These are phyloP conservation scores for Palythoa caribaeorum DNA, from an alignment of 92 coral and sea anemone genomes.

Conservation along the genomic window DNA sequence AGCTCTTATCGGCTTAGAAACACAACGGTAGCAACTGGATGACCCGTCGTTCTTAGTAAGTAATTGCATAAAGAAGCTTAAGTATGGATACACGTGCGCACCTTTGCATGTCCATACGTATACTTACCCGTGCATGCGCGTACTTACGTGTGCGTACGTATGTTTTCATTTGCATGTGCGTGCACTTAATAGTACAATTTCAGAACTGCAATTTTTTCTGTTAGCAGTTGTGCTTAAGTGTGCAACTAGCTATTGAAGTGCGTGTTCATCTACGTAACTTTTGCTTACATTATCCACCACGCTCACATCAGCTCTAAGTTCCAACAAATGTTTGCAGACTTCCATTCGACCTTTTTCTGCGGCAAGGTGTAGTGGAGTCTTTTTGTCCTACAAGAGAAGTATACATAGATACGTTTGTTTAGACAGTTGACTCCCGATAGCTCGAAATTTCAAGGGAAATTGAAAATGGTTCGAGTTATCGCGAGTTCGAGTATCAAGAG, in stretches of 20 bases:
- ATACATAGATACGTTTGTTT: not conserved
- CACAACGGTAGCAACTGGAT: no score
- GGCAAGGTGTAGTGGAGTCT: constrained; percentile 95
- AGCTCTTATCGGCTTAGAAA: no score
- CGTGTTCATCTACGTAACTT: not conserved
- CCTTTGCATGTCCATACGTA: not conserved
- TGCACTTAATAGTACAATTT: not conserved
- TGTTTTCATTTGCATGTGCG: not conserved
- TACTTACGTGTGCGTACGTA: not conserved
- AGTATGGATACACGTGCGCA: not conserved
- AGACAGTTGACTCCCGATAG: not conserved
- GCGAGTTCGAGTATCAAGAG: no score
- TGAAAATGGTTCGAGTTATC: no score
- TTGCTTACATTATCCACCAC: constrained; percentile 93
- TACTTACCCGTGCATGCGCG: not conserved
- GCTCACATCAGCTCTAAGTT: constrained; percentile 89
- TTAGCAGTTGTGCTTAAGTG: not conserved
- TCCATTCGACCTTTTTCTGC: constrained; percentile 89
- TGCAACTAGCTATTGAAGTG: not conserved
- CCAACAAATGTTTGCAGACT: constrained; percentile 91
- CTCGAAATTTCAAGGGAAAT: no score
- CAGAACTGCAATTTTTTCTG: no score
- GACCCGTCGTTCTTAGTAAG: no score
- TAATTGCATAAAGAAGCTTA: no score
- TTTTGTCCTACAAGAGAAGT: constrained; percentile 76